Percentiles rank a stretch among this genome's conserved stretches.
phyloP scores from a whole-genome alignment of 2,797 vertebrate genomes.

The Danio jaintianensis region DNA sequence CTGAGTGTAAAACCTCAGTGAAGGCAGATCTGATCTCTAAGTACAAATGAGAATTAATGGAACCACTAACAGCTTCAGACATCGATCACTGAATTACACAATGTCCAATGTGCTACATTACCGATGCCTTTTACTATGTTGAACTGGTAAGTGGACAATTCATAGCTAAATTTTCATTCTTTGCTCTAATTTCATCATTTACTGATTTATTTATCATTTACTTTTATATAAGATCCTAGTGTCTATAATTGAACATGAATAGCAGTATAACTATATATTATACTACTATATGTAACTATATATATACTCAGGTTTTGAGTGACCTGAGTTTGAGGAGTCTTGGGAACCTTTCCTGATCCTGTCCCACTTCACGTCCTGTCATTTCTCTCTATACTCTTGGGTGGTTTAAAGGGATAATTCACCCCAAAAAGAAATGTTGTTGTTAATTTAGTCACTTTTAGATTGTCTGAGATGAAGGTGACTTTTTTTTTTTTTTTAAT shows the following conservation, averaged over 20 bases:
- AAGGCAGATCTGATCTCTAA: not conserved
- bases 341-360: too few species aligned
- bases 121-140: slow-evolving; percentile 44
- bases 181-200: too few species aligned
- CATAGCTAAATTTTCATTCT: not conserved
- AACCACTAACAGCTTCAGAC: slow-evolving; percentile 31
- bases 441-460: not conserved
- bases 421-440: not conserved
- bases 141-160: not conserved
- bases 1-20: slow-evolving; percentile 19
- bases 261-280: too few species aligned
- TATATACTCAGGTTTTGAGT: too few species aligned
- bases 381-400: not conserved
- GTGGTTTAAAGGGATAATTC: not conserved
- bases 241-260: too few species aligned
- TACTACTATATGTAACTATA: too few species aligned
- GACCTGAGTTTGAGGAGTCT: too few species aligned
- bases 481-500: too few species aligned
- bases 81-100: slow-evolving; percentile 24
- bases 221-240: too few species aligned
- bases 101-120: slow-evolving; percentile 19
- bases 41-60: slow-evolving; percentile 1
- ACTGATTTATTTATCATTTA: too few species aligned
- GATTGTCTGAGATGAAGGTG: not conserved
- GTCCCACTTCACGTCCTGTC: too few species aligned